Evolutionary conservation across 2,888 invertebrate genomes (phyloP).

Genomic region (Bembecia ichneumoniformis): DNA sequence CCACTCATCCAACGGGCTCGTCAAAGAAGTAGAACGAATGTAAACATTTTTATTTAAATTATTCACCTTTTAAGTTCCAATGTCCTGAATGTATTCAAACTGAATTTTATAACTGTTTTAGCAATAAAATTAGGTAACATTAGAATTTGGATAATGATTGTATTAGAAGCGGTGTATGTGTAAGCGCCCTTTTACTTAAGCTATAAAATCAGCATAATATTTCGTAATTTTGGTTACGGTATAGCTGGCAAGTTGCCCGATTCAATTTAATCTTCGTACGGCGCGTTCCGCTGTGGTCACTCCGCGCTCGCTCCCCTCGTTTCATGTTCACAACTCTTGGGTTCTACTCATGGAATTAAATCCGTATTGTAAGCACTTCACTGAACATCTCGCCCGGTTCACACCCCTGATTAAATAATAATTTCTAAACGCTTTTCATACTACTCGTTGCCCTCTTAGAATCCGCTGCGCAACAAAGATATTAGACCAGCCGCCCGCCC

Average conservation of each 20-base stretch:
- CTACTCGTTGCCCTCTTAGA: not conserved
- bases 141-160: not conserved
- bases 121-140: not conserved
- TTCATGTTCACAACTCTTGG: conserved; percentile 27
- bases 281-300: conserved; percentile 51
- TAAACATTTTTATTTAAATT: too few relatives aligned
- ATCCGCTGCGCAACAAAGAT: not conserved
- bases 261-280: conserved; percentile 62
- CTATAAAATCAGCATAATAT: conserved; percentile 56
- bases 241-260: conserved; percentile 48
- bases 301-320: conserved; percentile 32
- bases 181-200: conserved; percentile 7
- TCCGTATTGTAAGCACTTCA: conserved; percentile 24
- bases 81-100: too few relatives aligned
- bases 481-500: not conserved
- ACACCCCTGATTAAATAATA: conserved; percentile 14
- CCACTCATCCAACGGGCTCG: too few relatives aligned
- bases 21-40: too few relatives aligned
- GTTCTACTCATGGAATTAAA: conserved; percentile 32
- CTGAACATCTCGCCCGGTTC: conserved; percentile 11
- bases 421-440: conserved; percentile 11
- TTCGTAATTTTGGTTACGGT: conserved; percentile 47
- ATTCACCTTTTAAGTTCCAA: too few relatives aligned
- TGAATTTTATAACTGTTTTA: too few relatives aligned
- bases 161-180: not conserved